Conservation (phyloP, 1,140 invertebrate genomes). For the Harpegnathos saltator region DNA sequence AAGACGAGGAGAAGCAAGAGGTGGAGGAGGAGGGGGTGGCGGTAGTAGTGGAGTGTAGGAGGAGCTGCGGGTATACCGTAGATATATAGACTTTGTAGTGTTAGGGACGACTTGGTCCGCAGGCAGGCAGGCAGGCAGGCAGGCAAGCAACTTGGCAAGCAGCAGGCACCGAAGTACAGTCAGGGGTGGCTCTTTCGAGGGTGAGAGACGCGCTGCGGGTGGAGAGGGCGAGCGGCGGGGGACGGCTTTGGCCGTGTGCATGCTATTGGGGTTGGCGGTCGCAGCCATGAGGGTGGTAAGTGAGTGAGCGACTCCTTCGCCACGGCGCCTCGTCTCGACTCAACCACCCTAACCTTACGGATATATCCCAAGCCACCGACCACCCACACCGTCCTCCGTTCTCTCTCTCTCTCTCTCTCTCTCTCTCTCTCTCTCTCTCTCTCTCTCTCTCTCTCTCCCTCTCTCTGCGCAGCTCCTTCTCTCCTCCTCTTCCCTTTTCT, state of each 20-base stretch:
- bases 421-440: conserved; percentile 48
- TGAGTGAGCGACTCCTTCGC: conserved; percentile 84
- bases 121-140: conserved; percentile 77
- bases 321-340: conserved; percentile 77
- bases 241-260: conserved; percentile 68
- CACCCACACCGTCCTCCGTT: conserved; percentile 46
- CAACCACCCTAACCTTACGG: conserved; percentile 70
- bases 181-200: conserved; percentile 58
- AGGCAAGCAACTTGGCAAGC: conserved; percentile 68
- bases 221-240: conserved; percentile 20
- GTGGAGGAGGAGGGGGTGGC: conserved; percentile 58
- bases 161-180: conserved; percentile 62
- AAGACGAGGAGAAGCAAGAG: conserved; percentile 62
- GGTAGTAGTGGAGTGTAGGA: conserved; percentile 55
- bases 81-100: conserved; percentile 82
- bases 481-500: conserved; percentile 47
- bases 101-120: conserved; percentile 81
- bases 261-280: conserved; percentile 80
- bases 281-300: conserved; percentile 84
- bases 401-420: conserved; percentile 30
- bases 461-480: not conserved
- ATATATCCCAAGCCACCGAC: conserved; percentile 71
- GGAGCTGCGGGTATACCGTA: conserved; percentile 69
- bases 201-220: conserved; percentile 49
- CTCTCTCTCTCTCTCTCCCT: not conserved